Base-by-base conservation (phyloP, 2,888 invertebrate species). In the Onthophagus sagittarius region DNA sequence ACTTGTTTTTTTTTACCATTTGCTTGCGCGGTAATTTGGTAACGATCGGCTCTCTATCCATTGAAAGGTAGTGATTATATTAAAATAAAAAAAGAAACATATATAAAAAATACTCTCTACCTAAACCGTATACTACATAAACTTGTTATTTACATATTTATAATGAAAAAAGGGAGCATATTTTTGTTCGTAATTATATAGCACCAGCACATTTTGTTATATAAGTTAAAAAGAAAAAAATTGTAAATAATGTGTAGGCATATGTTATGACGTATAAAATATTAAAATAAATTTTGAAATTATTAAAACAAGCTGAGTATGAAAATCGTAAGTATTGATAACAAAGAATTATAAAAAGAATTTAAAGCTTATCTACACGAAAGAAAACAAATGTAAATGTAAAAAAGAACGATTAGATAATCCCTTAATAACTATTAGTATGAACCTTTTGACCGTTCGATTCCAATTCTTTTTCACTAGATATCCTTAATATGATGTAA, bases 391-490 rank as follows among this genome's bases (percentile, higher is more conserved):
- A 23, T 23, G 23, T 23, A 67, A 7, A 15, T 64, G 15, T 31
- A 23, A 67, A 63, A 3, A 63, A 15, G n/a, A 67, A 23, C 23
- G 23, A 23, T 23, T 23, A 23, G 67, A n/a, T 67, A 31, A 31
- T 67, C 67, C 67, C 67, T 67, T 67, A 53, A 53, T 4, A 53
- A 67, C 67, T 23, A 23, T 23, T 31, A 67, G 67, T 67, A 67
- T n/a, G 14, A 64, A 9, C 64, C 15, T 9, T 53, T 53, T 11
- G 39, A 53, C 39, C 39, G 39, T 15, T 23, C 69, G 80, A 80
- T 82, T 80, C 78, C 73, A 79, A 77, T 82, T 83, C 82, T 79
- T 79, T 83, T 83, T 84, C 82, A 84, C 82, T 82, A 82, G 82
- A 81, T 69, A 33, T 75, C 32, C 31, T 73, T 69, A 32, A 69